Evolutionary conservation across 92 coral and sea anemone genomes (phyloP).

Genomic region (Palythoa heliodiscus): DNA sequence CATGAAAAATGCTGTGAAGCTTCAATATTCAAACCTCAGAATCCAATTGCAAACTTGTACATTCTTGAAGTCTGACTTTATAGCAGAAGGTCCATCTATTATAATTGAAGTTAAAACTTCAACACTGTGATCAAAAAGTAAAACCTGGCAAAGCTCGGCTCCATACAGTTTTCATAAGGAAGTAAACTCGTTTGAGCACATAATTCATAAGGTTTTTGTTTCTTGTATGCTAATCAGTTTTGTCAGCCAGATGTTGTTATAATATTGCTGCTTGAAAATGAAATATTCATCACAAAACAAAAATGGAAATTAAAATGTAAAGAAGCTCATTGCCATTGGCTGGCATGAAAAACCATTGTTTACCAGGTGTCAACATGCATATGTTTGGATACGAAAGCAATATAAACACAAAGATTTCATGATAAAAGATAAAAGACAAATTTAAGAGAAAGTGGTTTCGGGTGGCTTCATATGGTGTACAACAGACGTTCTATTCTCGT

Average conservation of each 20-base stretch:
- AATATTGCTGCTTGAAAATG: conserved; percentile 26
- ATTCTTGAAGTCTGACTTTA: background rate
- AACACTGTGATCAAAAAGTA: background rate
- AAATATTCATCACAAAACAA: conserved; percentile 51
- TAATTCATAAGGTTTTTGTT: background rate
- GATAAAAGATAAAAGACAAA: too few species aligned
- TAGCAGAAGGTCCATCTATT: background rate
- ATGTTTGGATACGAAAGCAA: background rate
- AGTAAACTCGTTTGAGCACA: background rate
- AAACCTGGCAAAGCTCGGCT: background rate
- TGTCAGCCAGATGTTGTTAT: conserved; percentile 71
- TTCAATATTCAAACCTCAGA: background rate
- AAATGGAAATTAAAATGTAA: background rate
- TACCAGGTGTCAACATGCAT: conserved; percentile 7
- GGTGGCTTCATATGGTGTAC: too few species aligned
- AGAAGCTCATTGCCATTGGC: background rate
- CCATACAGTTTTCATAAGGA: conserved; percentile 3
- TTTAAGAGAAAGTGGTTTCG: background rate
- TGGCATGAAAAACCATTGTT: background rate
- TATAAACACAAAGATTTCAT: background rate
- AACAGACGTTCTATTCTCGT: too few species aligned
- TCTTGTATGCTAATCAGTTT: conserved; percentile 59
- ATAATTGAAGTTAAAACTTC: background rate
- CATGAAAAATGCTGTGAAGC: background rate
- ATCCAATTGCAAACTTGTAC: background rate